Conservation (phyloP, 2,888 invertebrate species). For the Rotaria macrura region DNA sequence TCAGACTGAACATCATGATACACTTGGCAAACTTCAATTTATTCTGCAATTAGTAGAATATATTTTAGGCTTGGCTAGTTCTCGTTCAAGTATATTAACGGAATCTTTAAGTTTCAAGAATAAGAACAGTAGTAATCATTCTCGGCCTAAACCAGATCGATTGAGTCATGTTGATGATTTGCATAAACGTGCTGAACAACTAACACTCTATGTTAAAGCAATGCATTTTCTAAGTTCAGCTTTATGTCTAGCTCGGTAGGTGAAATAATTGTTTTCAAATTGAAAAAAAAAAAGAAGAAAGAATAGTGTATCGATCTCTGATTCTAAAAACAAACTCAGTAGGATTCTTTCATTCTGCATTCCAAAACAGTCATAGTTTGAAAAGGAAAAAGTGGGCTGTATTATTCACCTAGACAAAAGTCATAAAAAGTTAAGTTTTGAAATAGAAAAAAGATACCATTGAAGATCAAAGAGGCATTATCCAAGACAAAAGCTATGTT, state of each 20-base stretch:
- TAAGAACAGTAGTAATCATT: background rate
- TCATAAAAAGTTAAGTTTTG: too few relatives aligned
- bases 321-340: too few relatives aligned
- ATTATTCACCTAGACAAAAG: too few relatives aligned
- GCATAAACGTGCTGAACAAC: conserved; percentile 61
- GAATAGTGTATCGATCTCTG: too few relatives aligned
- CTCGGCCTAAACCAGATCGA: conserved; percentile 26
- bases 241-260: conserved; percentile 49
- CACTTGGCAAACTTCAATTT: conserved; percentile 88
- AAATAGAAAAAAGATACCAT: too few relatives aligned
- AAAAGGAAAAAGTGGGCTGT: too few relatives aligned
- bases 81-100: conserved; percentile 49
- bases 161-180: conserved; percentile 27
- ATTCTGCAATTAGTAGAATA: conserved; percentile 87
- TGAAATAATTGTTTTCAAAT: background rate
- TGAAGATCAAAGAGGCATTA: too few relatives aligned
- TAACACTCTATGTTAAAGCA: conserved; percentile 75
- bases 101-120: conserved; percentile 37
- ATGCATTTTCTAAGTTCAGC: conserved; percentile 89
- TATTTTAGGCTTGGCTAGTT: conserved; percentile 64
- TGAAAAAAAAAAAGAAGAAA: too few relatives aligned
- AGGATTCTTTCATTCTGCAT: too few relatives aligned
- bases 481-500: too few relatives aligned
- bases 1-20: conserved; percentile 85
- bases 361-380: too few relatives aligned